Evolutionary conservation across 2,888 invertebrate species (phyloP).

Genomic region (Acleris laterana): DNA sequence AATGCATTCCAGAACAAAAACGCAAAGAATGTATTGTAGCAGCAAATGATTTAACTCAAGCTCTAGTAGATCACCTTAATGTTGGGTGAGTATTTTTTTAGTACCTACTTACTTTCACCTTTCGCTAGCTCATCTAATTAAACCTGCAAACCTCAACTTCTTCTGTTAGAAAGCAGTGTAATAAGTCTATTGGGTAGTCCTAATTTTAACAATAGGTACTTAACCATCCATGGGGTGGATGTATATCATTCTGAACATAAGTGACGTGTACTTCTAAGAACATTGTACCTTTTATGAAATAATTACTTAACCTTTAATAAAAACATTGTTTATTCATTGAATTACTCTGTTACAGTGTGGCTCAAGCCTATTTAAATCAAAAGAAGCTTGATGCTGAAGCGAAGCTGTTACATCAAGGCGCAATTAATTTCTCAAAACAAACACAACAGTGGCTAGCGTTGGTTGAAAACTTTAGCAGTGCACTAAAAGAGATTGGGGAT

Average conservation of each 20-base stretch:
- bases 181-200: no score
- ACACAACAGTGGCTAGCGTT: slow-evolving; percentile 98
- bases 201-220: no score
- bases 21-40: slow-evolving; percentile 96
- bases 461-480: slow-evolving; percentile 93
- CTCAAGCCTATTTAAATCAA: slow-evolving; percentile 99
- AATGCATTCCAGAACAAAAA: slow-evolving; percentile 90
- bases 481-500: slow-evolving; percentile 98
- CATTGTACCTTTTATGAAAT: no score
- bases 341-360: slow-evolving; percentile 87
- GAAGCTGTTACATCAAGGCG: slow-evolving; percentile 96
- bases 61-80: slow-evolving; percentile 98
- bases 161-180: no score
- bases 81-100: slow-evolving; percentile 89
- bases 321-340: background rate
- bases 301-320: no score
- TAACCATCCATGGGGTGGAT: no score
- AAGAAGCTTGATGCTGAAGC: slow-evolving; percentile 99
- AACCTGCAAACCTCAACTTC: background rate
- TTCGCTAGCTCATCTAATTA: no score
- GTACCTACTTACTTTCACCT: background rate
- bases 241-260: no score
- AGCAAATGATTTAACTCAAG: slow-evolving; percentile 96
- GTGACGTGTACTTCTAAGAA: no score
- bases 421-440: slow-evolving; percentile 97